A percentile compares a stretch with the other conserved stretches of the same genome.
These are phyloP conservation scores for Rhombomys opimus DNA, from an alignment of 2,113 vertebrate species.

Conservation along the genomic window DNA sequence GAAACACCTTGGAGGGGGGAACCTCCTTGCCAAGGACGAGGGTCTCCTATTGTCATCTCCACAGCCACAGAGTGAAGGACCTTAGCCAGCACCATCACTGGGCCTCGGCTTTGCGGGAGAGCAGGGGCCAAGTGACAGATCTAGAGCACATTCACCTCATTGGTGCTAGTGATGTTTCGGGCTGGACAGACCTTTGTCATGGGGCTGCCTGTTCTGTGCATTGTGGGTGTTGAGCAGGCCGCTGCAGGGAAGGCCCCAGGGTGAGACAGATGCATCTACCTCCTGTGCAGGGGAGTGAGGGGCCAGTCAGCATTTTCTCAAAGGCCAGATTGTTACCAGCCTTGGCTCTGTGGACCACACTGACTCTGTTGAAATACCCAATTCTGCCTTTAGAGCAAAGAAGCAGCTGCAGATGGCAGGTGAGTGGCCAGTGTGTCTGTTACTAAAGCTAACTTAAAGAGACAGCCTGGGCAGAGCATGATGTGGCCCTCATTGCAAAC, in stretches of 20 bases:
- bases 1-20: background rate
- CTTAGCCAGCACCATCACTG: background rate
- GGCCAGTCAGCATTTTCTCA: background rate
- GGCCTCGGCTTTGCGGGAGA: background rate
- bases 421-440: background rate
- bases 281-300: rapidly evolving
- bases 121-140: background rate
- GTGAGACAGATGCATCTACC: background rate
- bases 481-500: background rate
- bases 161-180: background rate
- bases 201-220: background rate
- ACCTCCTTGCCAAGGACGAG: background rate
- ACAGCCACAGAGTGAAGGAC: background rate
- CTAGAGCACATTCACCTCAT: background rate
- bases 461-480: background rate
- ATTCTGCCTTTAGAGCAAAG: background rate
- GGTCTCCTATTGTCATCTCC: background rate
- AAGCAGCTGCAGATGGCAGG: background rate
- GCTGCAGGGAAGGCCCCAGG: background rate
- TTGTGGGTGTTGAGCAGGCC: background rate
- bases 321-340: background rate
- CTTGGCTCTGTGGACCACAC: background rate
- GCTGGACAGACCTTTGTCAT: background rate
- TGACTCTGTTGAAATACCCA: background rate
- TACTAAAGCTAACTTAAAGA: background rate